Conservation (phyloP, 2,888 invertebrate species). For the Eucera pruinosa region DNA sequence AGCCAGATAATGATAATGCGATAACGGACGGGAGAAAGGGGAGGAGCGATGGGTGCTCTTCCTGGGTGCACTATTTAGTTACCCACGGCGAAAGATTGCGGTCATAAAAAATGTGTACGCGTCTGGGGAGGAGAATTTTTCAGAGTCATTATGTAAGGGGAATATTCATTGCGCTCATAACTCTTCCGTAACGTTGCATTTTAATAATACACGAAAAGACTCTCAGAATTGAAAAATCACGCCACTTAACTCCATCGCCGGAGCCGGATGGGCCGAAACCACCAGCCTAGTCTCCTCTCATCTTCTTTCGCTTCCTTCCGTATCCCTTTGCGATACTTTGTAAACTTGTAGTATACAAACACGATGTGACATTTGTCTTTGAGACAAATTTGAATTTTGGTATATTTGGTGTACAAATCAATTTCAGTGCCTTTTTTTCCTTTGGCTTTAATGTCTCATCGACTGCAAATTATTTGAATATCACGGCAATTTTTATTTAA, state of each 20-base stretch:
- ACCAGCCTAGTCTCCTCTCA: neutral
- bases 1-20: constrained; percentile 43
- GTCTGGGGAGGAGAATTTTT: constrained; percentile 61
- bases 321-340: constrained; percentile 37
- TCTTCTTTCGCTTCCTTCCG: neutral
- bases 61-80: constrained; percentile 60
- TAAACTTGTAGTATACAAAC: neutral
- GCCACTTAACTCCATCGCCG: constrained; percentile 66
- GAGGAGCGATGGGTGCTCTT: constrained; percentile 11
- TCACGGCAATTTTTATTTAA: too few relatives aligned
- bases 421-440: too few relatives aligned
- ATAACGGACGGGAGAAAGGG: constrained; percentile 28
- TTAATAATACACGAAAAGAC: constrained; percentile 72
- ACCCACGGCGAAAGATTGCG: constrained; percentile 62
- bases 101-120: constrained; percentile 64
- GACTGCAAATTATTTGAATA: too few relatives aligned
- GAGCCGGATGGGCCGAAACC: constrained; percentile 40
- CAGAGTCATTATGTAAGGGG: constrained; percentile 70
- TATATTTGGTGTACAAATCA: too few relatives aligned
- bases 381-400: too few relatives aligned
- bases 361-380: too few relatives aligned
- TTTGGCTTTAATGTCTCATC: too few relatives aligned
- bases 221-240: constrained; percentile 71
- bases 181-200: constrained; percentile 68
- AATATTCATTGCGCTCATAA: constrained; percentile 70